Evolutionary conservation across 2,113 vertebrate species (phyloP).

Genomic region (Hiodon tergisus): DNA sequence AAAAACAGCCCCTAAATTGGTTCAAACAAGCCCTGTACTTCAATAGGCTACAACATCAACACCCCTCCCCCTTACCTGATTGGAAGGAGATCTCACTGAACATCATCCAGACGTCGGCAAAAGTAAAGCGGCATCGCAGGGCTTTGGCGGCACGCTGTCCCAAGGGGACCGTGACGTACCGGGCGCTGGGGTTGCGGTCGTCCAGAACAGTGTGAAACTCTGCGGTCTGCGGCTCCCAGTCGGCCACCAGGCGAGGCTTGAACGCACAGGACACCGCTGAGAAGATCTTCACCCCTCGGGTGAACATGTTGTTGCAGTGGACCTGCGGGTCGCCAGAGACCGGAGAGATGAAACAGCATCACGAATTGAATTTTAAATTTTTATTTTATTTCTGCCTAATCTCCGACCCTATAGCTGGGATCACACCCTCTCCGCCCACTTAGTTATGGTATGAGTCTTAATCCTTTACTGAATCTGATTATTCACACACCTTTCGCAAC

Average conservation of each 20-base stretch:
- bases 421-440: too few relatives aligned
- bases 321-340: conserved; percentile 54
- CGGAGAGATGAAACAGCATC: not conserved
- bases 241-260: conserved; percentile 63
- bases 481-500: too few relatives aligned
- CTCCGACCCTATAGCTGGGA: too few relatives aligned
- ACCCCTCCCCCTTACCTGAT: conserved; percentile 59
- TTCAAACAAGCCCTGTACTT: too few relatives aligned
- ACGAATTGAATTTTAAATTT: too few relatives aligned
- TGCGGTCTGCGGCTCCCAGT: conserved; percentile 68
- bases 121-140: conserved; percentile 76
- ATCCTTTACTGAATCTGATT: too few relatives aligned
- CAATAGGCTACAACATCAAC: too few relatives aligned
- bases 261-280: conserved; percentile 75
- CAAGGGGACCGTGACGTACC: conserved; percentile 79
- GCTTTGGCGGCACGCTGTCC: conserved; percentile 64
- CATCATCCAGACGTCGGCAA: conserved; percentile 86
- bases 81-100: conserved; percentile 88
- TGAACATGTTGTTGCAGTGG: conserved; percentile 89
- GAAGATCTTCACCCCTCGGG: conserved; percentile 83
- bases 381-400: too few relatives aligned
- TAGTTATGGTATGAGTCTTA: too few relatives aligned
- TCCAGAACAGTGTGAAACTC: conserved; percentile 74
- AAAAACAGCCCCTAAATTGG: too few relatives aligned
- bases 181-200: conserved; percentile 81